Evolutionary conservation across 2,113 vertebrate genomes (phyloP), one percentile per base, ranked within the genome.

Genomic region (Aplodontia rufa): DNA sequence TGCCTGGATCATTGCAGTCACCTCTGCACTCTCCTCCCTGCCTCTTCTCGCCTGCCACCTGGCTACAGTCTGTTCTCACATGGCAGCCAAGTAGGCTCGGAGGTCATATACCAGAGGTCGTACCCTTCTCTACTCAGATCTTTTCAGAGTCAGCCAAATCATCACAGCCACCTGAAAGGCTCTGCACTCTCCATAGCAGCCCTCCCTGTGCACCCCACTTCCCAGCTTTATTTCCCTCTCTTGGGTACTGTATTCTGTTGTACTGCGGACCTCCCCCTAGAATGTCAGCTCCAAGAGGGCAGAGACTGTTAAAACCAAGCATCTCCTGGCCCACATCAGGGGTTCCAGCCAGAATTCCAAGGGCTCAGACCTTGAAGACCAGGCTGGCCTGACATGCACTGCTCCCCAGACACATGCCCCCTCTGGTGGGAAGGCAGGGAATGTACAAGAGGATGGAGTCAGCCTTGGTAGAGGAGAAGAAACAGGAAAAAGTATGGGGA

Each of bases 41-140:
- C 16, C 13, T 9, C 4, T 4, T 24, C 8, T 0, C 12, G 6
- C 24, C 58, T 9, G 28, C 58, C 58, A 60, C n/a, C 11, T n/a
- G n/a, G 17, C 32, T 26, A 45, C 17, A 55, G 12, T 26, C 20
- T 76, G 58, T 30, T 72, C 19, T 42, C 30, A 30, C 13, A 10
- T 0, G 0, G n/a, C 35, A 75, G 40, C 19, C 5, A 1, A 40
- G 1, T 2, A 42, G 30, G 69, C 19, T 6, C 10, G 87, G 14
- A 32, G 0, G 30, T 79, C 64, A 20, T 28, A 60, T n/a, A n/a
- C n/a, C n/a, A n/a, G n/a, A n/a, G 10, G 8, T n/a, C 60, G 22
- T 26, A 32, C 14, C 30, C 9, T 6, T 4, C 24, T 64, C 30
- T 26, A 3, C 0, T 28, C 1, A 47, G 42, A 51, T 58, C 55